These are phyloP conservation scores for Meriones psammophilus DNA, from an alignment of 2,797 vertebrate species.

Conservation along the genomic window DNA sequence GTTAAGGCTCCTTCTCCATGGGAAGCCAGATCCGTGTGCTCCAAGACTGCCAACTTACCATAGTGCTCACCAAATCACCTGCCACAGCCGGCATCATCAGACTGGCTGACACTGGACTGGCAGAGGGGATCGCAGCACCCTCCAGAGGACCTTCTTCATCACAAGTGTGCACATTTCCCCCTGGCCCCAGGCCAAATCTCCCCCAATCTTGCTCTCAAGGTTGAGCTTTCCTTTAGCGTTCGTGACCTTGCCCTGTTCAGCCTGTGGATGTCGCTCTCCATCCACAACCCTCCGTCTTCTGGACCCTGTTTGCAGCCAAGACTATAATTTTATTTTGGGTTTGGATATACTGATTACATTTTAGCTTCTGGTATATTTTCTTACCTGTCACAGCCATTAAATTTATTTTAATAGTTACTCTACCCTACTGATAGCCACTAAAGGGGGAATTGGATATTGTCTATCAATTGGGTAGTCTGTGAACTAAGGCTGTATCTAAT, in stretches of 20 bases:
- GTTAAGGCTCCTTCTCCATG: fast-evolving
- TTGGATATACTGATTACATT: slow-evolving; percentile 80
- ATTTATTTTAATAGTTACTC: slow-evolving; percentile 81
- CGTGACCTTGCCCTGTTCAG: slow-evolving; percentile 69
- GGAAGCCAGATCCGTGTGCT: not conserved
- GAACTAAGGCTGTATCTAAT: slow-evolving; percentile 85
- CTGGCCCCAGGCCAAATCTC: not conserved
- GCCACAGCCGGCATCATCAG: fast-evolving
- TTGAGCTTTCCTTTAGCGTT: not conserved
- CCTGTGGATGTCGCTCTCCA: slow-evolving; percentile 86
- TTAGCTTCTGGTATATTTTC: slow-evolving; percentile 83
- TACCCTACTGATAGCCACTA: slow-evolving; percentile 67
- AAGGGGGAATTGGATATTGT: slow-evolving; percentile 77
- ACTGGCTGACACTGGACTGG: not conserved
- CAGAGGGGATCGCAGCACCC: not conserved
- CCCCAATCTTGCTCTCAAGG: slow-evolving; percentile 55
- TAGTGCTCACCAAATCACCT: not conserved
- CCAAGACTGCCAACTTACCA: not conserved
- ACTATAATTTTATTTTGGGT: slow-evolving; percentile 59
- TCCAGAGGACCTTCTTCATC: not conserved
- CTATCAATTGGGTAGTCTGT: slow-evolving; percentile 70
- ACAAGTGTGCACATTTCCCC: slow-evolving; percentile 37
- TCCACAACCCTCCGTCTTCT: slow-evolving; percentile 68
- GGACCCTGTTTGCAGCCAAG: slow-evolving; percentile 49
- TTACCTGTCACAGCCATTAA: slow-evolving; percentile 74